phyloP scores from a whole-genome alignment of 2,797 vertebrate genomes.

The Alauda arvensis region DNA sequence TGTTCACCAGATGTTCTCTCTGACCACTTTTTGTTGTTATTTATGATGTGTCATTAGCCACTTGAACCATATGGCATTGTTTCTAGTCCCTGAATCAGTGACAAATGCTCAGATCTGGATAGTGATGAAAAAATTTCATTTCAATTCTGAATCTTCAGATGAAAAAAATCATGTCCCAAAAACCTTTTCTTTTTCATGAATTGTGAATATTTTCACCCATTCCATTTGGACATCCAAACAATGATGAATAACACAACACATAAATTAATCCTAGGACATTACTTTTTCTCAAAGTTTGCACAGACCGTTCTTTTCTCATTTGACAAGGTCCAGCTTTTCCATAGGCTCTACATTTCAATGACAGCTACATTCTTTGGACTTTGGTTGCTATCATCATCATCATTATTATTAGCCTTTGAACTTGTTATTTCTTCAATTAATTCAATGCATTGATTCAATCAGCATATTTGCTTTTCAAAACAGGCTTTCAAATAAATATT shows the following conservation, averaged over 20 bases:
- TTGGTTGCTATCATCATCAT: not conserved
- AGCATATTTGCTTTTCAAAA: conserved; percentile 46
- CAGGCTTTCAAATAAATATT: conserved; percentile 41
- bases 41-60: conserved; percentile 1
- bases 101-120: conserved; percentile 25
- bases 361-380: not conserved
- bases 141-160: not conserved
- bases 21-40: not conserved
- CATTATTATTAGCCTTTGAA: conserved; percentile 20
- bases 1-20: conserved; percentile 44
- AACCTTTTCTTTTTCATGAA: not conserved
- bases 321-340: not conserved
- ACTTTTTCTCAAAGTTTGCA: not conserved
- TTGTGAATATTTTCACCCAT: not conserved
- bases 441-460: conserved; percentile 11
- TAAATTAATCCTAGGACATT: not conserved
- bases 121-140: conserved; percentile 7
- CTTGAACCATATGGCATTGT: not conserved
- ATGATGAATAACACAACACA: not conserved
- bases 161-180: not conserved
- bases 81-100: not conserved
- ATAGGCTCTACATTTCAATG: not conserved
- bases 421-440: not conserved
- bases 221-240: not conserved
- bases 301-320: not conserved